A percentile compares a stretch with the other conserved stretches of the same genome.
These are phyloP conservation scores for Cephus pygmeus DNA, from an alignment of 2,888 invertebrate genomes.

Conservation along the genomic window DNA sequence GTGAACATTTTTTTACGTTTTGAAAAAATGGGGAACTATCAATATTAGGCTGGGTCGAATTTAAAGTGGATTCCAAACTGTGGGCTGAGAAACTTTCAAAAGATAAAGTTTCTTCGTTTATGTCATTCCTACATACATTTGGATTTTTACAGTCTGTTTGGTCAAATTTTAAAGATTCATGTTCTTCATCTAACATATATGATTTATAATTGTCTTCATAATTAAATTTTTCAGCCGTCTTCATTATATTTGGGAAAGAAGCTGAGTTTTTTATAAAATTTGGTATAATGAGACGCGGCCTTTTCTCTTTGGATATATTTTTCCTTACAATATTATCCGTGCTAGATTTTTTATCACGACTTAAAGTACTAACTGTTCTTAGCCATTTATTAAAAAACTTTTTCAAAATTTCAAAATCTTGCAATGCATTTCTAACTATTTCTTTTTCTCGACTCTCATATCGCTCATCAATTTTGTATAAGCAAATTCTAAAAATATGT, in stretches of 20 bases:
- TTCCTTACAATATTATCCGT: not conserved
- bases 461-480: conserved; percentile 24
- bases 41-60: not conserved
- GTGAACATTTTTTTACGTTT: not conserved
- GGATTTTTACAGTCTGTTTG: not conserved
- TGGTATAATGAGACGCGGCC: not conserved
- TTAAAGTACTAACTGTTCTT: not conserved
- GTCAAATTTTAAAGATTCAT: not conserved
- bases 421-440: conserved; percentile 20
- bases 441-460: conserved; percentile 25
- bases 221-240: not conserved
- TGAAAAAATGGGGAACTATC: not conserved
- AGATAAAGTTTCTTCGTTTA: not conserved
- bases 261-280: not conserved
- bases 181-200: not conserved
- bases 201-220: not conserved
- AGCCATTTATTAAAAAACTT: conserved; percentile 38
- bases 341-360: not conserved
- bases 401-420: conserved; percentile 34
- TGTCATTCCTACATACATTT: not conserved
- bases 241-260: not conserved
- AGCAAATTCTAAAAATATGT: conserved; percentile 27
- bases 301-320: not conserved
- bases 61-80: not conserved
- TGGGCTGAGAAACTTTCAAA: not conserved